Conservation (phyloP, 2,888 invertebrate genomes). For the Noctuana brunneofusca region DNA sequence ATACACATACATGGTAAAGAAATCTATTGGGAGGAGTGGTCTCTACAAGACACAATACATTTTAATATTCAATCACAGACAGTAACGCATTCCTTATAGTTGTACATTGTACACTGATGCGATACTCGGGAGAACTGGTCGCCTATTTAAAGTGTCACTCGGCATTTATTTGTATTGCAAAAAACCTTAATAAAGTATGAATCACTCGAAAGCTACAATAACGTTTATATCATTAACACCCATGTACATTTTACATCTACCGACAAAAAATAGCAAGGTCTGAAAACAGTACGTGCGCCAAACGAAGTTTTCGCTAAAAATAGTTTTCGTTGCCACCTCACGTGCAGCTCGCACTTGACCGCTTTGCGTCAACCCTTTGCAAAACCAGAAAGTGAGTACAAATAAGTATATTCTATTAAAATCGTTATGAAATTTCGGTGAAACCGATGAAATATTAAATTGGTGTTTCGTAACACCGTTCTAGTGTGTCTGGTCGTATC, state of each 20-base stretch:
- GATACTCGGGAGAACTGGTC: too few species aligned
- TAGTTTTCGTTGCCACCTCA: constrained; percentile 19
- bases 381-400: constrained; percentile 49
- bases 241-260: not conserved
- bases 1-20: too few species aligned
- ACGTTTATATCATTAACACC: constrained; percentile 1
- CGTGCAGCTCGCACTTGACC: constrained; percentile 41
- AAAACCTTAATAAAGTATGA: not conserved
- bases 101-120: too few species aligned
- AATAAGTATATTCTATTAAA: constrained; percentile 68
- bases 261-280: constrained; percentile 18
- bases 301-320: constrained; percentile 14
- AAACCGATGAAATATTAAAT: constrained; percentile 76
- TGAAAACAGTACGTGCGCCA: constrained; percentile 21
- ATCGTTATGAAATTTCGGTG: constrained; percentile 73
- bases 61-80: too few species aligned
- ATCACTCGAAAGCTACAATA: constrained; percentile 7
- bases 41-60: too few species aligned
- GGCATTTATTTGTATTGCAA: too few species aligned
- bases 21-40: too few species aligned
- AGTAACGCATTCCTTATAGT: too few species aligned
- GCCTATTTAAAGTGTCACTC: too few species aligned
- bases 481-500: constrained; percentile 53
- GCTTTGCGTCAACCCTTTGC: constrained; percentile 60
- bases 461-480: constrained; percentile 60